These are phyloP conservation scores for Dynastes tityus DNA, from an alignment of 2,888 invertebrate species.

Conservation along the genomic window DNA sequence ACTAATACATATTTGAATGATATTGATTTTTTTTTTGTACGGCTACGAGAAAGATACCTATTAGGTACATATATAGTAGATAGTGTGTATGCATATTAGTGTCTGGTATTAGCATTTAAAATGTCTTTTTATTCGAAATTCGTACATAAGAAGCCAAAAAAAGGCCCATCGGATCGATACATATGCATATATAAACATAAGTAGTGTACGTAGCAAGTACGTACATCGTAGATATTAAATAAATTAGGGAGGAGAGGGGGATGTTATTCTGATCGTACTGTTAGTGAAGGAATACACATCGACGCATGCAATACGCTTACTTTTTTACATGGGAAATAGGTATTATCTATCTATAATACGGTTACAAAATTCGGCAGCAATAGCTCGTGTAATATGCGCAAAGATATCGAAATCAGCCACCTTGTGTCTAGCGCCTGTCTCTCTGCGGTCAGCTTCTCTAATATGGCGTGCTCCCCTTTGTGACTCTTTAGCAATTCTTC, in stretches of 20 bases:
- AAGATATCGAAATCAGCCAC: constrained; percentile 67
- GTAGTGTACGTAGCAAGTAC: background rate
- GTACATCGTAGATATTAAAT: background rate
- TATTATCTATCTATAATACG: background rate
- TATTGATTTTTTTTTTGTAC: too few species aligned
- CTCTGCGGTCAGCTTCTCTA: constrained; percentile 64
- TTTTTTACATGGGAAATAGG: background rate
- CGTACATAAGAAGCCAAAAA: too few species aligned
- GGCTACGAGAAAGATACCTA: too few species aligned
- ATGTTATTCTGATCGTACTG: too few species aligned
- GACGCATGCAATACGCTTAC: too few species aligned
- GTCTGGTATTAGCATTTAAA: constrained; percentile 8
- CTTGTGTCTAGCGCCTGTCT: constrained; percentile 65
- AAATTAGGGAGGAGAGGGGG: too few species aligned
- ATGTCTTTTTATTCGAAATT: constrained; percentile 13
- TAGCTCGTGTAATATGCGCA: constrained; percentile 66
- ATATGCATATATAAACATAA: background rate
- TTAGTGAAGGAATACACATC: too few species aligned
- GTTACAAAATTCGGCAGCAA: constrained; percentile 61
- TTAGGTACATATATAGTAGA: too few species aligned
- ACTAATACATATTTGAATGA: constrained; percentile 13
- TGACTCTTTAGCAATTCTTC: constrained; percentile 64
- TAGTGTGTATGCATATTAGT: too few species aligned
- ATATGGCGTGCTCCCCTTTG: constrained; percentile 62
- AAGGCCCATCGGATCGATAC: background rate